Base-by-base conservation (phyloP, 2,797 vertebrate species). In the Dicrostonyx torquatus region DNA sequence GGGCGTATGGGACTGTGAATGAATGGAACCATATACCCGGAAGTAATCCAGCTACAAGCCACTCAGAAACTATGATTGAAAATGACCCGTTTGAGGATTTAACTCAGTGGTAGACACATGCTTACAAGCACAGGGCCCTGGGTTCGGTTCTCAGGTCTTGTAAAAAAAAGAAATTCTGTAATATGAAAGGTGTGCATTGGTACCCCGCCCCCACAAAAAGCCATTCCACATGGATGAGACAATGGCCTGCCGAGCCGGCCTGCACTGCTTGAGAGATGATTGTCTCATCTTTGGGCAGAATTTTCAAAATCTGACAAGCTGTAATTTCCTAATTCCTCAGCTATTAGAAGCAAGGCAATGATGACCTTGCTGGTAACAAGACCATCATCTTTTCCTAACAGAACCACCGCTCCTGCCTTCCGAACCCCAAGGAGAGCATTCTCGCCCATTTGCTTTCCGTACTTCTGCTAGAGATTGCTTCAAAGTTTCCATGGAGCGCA, bases 401-500 rank as follows among this genome's bases (percentile, higher is more conserved):
- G 89, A 84, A 70, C 70, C 95, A 95, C 58, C 94, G 90, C 89
- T 97, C 80, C 79, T 26, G 0, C 87, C 77, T 26, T 97, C 96
- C 96, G 94, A 97, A 94, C 53, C 68, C 50, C 91, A 96, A 92
- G 76, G 97, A 98, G 94, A 98, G 95, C 82, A 94, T 73, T 72
- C 86, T 97, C 83, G 97, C 98, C 98, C 94, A 98, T 94, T 96
- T 79, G 89, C 1, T 55, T 94, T 86, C 48, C 40, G 73, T 45
- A 18, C n/a, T 85, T 64, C 76, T 53, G 89, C 97, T 97, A 96
- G 92, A 97, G 93, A 95, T 22, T 76, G 97, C 92, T 97, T 97
- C 95, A 95, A 97, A 97, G 29, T 98, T 98, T 97, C 97, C 97
- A 96, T 0, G 0, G 93, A 89, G 93, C 89, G 62, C 82, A 98